phyloP scores from a whole-genome alignment of 1,140 invertebrate genomes.

The Dendrolimus kikuchii region DNA sequence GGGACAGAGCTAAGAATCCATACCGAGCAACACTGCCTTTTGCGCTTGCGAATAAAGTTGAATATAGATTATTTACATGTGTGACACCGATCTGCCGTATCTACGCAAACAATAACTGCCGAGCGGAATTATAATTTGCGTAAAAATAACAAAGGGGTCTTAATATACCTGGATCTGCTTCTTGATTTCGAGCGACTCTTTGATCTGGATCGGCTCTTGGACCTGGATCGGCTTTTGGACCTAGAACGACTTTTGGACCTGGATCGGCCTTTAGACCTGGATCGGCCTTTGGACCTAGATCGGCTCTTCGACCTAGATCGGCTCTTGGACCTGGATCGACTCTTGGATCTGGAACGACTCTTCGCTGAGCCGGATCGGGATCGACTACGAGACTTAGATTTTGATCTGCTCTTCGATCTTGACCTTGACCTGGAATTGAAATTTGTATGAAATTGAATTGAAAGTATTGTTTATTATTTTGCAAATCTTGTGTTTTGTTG shows the following conservation, averaged over 20 bases:
- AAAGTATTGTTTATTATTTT: too few relatives aligned
- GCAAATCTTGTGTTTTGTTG: too few relatives aligned
- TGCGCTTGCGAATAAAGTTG: too few relatives aligned
- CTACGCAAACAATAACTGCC: too few relatives aligned
- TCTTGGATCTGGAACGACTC: conserved; percentile 50
- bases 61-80: too few relatives aligned
- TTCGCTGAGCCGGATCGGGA: conserved; percentile 54
- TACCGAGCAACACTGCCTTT: too few relatives aligned
- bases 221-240: conserved; percentile 47
- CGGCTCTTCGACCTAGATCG: conserved; percentile 43
- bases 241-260: conserved; percentile 56
- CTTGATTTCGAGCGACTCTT: conserved; percentile 20
- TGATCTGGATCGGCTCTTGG: conserved; percentile 37
- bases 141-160: too few relatives aligned
- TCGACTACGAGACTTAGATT: conserved; percentile 37
- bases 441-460: neutral
- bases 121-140: too few relatives aligned
- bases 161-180: too few relatives aligned
- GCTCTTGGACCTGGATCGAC: conserved; percentile 41
- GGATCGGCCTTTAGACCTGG: conserved; percentile 64
- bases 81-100: too few relatives aligned
- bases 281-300: conserved; percentile 59
- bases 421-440: conserved; percentile 34
- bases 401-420: conserved; percentile 41
- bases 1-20: too few relatives aligned